These are phyloP conservation scores for Plemyria rubiginata DNA, from an alignment of 2,888 invertebrate species.

Conservation along the genomic window DNA sequence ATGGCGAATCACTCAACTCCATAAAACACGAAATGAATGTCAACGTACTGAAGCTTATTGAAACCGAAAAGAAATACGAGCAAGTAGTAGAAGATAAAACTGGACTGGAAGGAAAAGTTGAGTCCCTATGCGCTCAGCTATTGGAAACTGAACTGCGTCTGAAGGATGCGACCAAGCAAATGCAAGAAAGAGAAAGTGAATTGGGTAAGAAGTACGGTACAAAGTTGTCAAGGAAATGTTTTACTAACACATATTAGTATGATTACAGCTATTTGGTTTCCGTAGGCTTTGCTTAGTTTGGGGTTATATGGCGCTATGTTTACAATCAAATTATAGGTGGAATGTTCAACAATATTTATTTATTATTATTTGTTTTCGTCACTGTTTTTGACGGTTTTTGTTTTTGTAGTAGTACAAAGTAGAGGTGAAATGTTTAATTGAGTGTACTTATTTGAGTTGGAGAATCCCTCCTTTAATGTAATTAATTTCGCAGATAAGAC, in stretches of 20 bases:
- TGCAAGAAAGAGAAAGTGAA: conserved; percentile 50
- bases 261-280: too few relatives aligned
- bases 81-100: conserved; percentile 57
- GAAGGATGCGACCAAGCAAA: conserved; percentile 50
- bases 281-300: too few relatives aligned
- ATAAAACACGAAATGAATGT: conserved; percentile 60
- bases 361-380: too few relatives aligned
- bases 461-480: not conserved
- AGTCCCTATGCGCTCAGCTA: conserved; percentile 55
- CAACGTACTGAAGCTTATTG: conserved; percentile 59
- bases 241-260: too few relatives aligned
- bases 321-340: too few relatives aligned
- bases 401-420: too few relatives aligned
- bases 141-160: conserved; percentile 56
- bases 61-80: conserved; percentile 64
- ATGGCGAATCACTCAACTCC: conserved; percentile 61
- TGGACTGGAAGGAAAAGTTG: conserved; percentile 55
- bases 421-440: too few relatives aligned
- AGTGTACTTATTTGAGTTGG: too few relatives aligned
- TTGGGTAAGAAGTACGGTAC: conserved; percentile 46
- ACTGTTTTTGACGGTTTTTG: too few relatives aligned
- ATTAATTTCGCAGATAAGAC: conserved; percentile 44
- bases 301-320: too few relatives aligned
- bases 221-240: not conserved
- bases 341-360: too few relatives aligned